Percentiles rank a stretch among this genome's conserved stretches.
Evolutionary conservation across 2,113 vertebrate genomes (phyloP).

Genomic region (Paramisgurnus dabryanus): DNA sequence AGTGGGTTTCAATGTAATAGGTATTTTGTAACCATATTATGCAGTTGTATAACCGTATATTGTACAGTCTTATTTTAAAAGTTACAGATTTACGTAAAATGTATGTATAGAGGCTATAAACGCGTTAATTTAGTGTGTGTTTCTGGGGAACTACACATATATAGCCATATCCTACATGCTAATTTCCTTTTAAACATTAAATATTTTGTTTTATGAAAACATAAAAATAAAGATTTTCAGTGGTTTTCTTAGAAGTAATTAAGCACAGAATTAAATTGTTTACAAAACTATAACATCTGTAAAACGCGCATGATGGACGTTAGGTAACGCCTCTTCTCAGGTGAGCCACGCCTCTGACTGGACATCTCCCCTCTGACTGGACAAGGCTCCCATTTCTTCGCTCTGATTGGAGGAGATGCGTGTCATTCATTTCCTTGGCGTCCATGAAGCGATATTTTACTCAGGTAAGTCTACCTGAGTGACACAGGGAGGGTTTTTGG

Average conservation of each 20-base stretch:
- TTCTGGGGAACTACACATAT: too few relatives aligned
- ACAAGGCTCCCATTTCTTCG: constrained; percentile 44
- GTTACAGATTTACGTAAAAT: too few relatives aligned
- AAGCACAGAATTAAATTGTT: neutral
- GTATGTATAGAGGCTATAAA: too few relatives aligned
- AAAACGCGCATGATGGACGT: neutral
- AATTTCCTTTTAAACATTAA: too few relatives aligned
- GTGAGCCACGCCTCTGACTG: too few relatives aligned
- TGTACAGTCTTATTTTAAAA: too few relatives aligned
- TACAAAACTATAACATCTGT: neutral
- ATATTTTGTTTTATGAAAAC: too few relatives aligned
- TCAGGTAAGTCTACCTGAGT: constrained; percentile 78
- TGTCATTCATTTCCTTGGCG: constrained; percentile 44
- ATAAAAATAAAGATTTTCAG: neutral
- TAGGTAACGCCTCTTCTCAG: constrained; percentile 16
- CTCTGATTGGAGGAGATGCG: constrained; percentile 49
- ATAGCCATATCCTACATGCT: too few relatives aligned
- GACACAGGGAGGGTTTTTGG: constrained; percentile 64
- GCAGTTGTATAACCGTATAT: too few relatives aligned
- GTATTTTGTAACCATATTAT: too few relatives aligned
- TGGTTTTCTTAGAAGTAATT: neutral
- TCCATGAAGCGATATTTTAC: constrained; percentile 67
- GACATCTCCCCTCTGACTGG: constrained; percentile 5
- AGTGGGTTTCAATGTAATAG: neutral
- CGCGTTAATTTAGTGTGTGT: too few relatives aligned